These are phyloP conservation scores for Siniperca scherzeri DNA, from an alignment of 2,797 vertebrate genomes.

Conservation along the genomic window DNA sequence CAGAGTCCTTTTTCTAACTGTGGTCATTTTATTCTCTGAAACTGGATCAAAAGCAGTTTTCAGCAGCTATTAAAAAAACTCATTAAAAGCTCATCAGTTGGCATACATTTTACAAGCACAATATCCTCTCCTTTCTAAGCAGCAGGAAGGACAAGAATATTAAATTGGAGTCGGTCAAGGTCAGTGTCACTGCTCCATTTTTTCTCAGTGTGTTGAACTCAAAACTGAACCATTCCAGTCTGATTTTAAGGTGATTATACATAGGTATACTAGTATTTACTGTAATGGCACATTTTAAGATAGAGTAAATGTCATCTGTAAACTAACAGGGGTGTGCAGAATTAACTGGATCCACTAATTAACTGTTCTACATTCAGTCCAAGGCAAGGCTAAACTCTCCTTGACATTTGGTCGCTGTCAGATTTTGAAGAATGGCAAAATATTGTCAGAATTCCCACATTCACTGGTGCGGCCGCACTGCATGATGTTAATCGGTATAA, in stretches of 20 bases:
- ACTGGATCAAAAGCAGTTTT: constrained; percentile 56
- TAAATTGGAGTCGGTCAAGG: constrained; percentile 28
- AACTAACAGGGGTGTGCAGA: neutral
- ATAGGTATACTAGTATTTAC: neutral
- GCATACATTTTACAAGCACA: constrained; percentile 42
- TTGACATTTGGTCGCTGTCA: constrained; percentile 11
- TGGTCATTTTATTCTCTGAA: constrained; percentile 38
- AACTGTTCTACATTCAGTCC: neutral
- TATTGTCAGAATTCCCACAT: constrained; percentile 22
- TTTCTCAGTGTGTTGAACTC: constrained; percentile 1
- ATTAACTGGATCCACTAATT: constrained; percentile 3
- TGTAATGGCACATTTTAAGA: neutral
- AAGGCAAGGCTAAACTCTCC: neutral
- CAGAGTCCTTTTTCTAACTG: neutral
- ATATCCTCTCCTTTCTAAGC: constrained; percentile 24
- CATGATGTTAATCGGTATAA: constrained; percentile 15
- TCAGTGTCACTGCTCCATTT: constrained; percentile 19
- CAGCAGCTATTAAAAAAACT: constrained; percentile 54
- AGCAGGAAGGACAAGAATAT: constrained; percentile 36
- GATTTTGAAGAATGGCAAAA: constrained; percentile 32
- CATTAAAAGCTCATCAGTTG: constrained; percentile 56
- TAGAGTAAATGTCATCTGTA: neutral
- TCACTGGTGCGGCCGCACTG: neutral
- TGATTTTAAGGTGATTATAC: constrained; percentile 3
- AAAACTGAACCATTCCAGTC: constrained; percentile 9